A percentile compares a stretch with the other conserved stretches of the same genome.
Evolutionary conservation across 2,797 vertebrate genomes (phyloP).

Genomic region (Acestrorhynchus altus): DNA sequence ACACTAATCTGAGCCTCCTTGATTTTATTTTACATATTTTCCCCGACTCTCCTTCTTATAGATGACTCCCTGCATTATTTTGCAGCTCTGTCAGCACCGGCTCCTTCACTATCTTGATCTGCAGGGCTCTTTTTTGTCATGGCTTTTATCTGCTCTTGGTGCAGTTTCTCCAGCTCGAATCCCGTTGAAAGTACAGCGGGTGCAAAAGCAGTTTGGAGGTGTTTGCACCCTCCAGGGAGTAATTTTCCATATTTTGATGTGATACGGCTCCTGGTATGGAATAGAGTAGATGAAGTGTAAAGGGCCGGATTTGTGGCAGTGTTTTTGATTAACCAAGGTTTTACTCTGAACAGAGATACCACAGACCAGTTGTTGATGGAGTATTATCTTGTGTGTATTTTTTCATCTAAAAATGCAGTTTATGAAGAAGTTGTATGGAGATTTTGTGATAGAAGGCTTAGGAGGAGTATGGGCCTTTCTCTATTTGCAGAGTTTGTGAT

Average conservation of each 20-base stretch:
- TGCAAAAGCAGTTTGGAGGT: not conserved
- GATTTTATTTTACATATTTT: constrained; percentile 26
- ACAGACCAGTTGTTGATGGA: constrained; percentile 8
- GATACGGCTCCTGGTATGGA: not conserved
- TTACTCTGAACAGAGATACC: constrained; percentile 22
- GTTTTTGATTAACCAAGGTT: constrained; percentile 37
- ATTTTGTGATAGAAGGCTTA: no score
- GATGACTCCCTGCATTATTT: constrained; percentile 5
- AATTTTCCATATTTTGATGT: not conserved
- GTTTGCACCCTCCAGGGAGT: not conserved
- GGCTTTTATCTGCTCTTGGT: constrained; percentile 49
- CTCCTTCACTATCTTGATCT: constrained; percentile 51
- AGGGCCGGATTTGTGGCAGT: not conserved
- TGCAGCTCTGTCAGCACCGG: constrained; percentile 17
- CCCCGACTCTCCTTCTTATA: constrained; percentile 12
- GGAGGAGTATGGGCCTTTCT: no score
- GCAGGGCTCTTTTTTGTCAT: constrained; percentile 39
- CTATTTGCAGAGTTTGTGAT: constrained; percentile 17
- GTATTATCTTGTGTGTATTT: constrained; percentile 32
- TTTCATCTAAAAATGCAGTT: constrained; percentile 13
- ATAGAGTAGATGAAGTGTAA: not conserved
- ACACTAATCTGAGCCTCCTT: not conserved
- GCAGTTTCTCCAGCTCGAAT: constrained; percentile 54
- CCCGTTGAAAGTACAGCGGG: constrained; percentile 7
- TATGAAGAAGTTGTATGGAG: constrained; percentile 35